These are phyloP conservation scores for Apodemus sylvaticus DNA, from an alignment of 2,113 vertebrate species.

Conservation along the genomic window DNA sequence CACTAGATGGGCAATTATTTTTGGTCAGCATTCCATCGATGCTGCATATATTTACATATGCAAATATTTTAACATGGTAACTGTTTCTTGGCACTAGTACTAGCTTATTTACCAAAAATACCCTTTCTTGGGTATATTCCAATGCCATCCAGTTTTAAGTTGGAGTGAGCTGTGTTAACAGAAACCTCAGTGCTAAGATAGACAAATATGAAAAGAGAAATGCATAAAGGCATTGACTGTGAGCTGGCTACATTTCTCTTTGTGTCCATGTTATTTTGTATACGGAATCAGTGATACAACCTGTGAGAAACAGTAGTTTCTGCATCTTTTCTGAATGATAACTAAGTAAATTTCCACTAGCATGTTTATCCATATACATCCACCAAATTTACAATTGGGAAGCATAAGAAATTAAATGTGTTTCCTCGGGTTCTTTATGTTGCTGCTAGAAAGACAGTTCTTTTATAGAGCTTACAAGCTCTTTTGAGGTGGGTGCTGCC, in stretches of 20 bases:
- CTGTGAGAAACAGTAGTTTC: neutral
- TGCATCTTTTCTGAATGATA: neutral
- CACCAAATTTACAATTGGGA: neutral
- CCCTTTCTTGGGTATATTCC: neutral
- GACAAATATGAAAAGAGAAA: neutral
- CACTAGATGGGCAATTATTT: neutral
- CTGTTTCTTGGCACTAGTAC: neutral
- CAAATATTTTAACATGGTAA: neutral
- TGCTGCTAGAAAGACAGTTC: neutral
- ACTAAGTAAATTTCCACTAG: neutral
- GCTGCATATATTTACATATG: neutral
- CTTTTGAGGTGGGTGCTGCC: neutral
- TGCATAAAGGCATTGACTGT: accelerated
- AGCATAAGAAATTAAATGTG: neutral
- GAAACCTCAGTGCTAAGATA: neutral
- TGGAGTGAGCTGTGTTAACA: neutral
- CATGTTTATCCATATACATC: too few species aligned
- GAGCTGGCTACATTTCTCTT: neutral
- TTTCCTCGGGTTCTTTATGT: neutral
- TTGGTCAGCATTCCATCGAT: neutral
- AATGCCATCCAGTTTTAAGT: neutral
- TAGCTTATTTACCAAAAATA: neutral
- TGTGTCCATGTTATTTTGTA: neutral
- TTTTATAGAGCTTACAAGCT: too few species aligned
- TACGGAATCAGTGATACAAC: neutral